Evolutionary conservation across 53 echinoderm and acorn worm genomes (phyloP).

Genomic region (Pentamera pediparva): DNA sequence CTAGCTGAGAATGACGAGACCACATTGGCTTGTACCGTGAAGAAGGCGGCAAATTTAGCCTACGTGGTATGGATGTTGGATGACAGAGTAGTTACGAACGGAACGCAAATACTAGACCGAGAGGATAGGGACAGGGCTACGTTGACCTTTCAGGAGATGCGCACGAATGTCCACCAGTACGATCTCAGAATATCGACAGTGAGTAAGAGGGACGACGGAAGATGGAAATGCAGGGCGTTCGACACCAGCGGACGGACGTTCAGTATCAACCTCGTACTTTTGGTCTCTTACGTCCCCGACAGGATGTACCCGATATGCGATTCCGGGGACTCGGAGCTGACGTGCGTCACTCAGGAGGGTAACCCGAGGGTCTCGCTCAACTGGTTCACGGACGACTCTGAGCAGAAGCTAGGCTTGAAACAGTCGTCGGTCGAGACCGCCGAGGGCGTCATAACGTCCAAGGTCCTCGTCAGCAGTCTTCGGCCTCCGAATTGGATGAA

Average conservation of each 20-base stretch:
- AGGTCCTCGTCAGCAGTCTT: background rate
- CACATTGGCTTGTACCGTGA: background rate
- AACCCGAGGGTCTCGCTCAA: conserved; percentile 1
- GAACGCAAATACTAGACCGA: background rate
- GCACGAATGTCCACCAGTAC: background rate
- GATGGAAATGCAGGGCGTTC: conserved; percentile 7
- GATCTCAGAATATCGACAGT: background rate
- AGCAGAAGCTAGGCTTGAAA: background rate
- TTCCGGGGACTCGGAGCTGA: background rate
- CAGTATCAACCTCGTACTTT: background rate
- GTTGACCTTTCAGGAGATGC: background rate
- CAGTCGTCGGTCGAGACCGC: background rate
- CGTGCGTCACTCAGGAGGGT: conserved; percentile 5
- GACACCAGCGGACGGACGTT: background rate
- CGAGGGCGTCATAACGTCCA: background rate
- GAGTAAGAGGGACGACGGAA: background rate
- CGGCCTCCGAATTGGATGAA: background rate
- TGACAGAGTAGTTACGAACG: background rate
- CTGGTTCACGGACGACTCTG: background rate
- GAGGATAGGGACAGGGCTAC: background rate
- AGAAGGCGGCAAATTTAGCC: background rate
- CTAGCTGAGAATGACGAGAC: background rate
- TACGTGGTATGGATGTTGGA: background rate
- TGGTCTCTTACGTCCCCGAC: background rate
- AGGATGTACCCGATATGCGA: conserved; percentile 3